Percentiles rank a stretch among this genome's conserved stretches.
Evolutionary conservation across 2,113 vertebrate species (phyloP).

Genomic region (Notothenia coriiceps): DNA sequence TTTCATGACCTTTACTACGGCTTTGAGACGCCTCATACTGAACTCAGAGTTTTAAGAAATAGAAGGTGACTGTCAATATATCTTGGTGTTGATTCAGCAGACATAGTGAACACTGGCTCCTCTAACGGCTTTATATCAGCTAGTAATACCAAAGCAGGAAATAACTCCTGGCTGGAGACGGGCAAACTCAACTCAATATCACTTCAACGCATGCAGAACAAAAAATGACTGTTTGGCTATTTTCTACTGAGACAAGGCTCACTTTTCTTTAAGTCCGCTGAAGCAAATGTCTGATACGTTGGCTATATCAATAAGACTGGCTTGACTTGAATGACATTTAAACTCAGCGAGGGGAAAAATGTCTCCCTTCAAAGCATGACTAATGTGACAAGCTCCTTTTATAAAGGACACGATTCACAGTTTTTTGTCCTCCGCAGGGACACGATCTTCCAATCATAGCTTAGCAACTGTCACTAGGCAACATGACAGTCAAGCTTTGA

Average conservation of each 20-base stretch:
- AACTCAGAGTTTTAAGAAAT: background rate
- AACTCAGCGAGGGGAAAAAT: no score
- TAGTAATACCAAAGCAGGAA: background rate
- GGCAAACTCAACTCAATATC: background rate
- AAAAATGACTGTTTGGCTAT: background rate
- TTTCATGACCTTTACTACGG: background rate
- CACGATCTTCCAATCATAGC: no score
- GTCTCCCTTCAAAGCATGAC: no score
- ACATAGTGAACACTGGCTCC: background rate
- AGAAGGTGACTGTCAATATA: background rate
- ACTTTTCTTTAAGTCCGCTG: background rate
- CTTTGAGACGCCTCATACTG: background rate
- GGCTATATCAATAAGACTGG: background rate
- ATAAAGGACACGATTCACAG: no score
- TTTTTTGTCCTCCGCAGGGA: no score
- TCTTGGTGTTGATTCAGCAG: background rate
- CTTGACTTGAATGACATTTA: no score
- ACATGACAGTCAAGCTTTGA: background rate
- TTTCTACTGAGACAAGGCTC: background rate
- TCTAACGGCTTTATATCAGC: background rate
- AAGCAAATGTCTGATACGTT: background rate
- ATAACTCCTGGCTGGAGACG: background rate
- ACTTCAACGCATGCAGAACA: background rate
- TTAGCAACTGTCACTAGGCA: background rate
- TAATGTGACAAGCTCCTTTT: no score